Percentiles rank a stretch among this genome's conserved stretches.
Conservation (phyloP, 2,113 vertebrate species). For the Formicarius rufipectus region DNA sequence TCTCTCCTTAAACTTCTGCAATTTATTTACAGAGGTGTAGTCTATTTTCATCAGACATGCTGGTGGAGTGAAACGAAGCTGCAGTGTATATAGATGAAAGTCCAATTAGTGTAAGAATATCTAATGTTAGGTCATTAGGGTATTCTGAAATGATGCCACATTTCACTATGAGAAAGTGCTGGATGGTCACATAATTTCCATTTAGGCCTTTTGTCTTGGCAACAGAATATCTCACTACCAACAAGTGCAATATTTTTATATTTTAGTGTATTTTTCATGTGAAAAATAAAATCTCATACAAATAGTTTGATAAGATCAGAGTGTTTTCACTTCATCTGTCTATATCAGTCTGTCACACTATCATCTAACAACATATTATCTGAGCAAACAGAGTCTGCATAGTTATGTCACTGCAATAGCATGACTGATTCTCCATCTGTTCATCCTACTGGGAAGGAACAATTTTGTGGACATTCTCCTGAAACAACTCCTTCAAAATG, state of each 20-base stretch:
- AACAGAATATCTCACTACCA: neutral
- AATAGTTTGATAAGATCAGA: neutral
- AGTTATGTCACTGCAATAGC: neutral
- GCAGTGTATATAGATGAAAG: neutral
- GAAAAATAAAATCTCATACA: neutral
- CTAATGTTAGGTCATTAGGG: neutral
- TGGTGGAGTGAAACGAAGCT: neutral
- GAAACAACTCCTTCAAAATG: neutral
- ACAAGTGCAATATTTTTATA: neutral
- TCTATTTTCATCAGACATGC: neutral
- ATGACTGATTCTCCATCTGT: neutral
- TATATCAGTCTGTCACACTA: neutral
- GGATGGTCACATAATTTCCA: neutral
- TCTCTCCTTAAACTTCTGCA: neutral
- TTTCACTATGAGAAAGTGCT: neutral
- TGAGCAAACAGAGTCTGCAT: neutral
- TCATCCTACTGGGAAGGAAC: neutral
- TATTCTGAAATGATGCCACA: neutral
- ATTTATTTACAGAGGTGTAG: neutral
- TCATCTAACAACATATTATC: neutral
- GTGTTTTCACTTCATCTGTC: neutral
- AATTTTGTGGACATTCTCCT: neutral
- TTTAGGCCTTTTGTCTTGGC: neutral
- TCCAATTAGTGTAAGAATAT: neutral
- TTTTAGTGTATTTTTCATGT: neutral